These are phyloP conservation scores for Saxicola maurus DNA, from an alignment of 2,797 vertebrate species.

Conservation along the genomic window DNA sequence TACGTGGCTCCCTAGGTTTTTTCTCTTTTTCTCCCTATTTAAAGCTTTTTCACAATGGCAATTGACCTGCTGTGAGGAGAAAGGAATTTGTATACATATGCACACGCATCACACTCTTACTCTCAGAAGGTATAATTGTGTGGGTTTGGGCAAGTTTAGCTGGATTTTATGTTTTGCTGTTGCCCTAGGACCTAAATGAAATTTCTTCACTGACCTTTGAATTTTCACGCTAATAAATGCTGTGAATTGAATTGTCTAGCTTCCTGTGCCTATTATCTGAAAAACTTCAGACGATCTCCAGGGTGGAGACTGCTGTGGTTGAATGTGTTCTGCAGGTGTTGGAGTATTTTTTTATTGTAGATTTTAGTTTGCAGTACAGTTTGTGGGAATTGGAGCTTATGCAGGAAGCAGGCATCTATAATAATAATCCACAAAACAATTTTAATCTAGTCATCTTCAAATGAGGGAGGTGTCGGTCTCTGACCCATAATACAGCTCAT, in stretches of 20 bases:
- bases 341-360: neutral
- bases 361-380: neutral
- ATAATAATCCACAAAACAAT: neutral
- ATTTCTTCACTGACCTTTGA: neutral
- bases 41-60: neutral
- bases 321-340: neutral
- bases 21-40: neutral
- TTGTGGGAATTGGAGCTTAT: neutral
- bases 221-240: neutral
- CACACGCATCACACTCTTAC: accelerated
- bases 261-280: neutral
- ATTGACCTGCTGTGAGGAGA: neutral
- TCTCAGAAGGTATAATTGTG: neutral
- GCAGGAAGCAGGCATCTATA: neutral
- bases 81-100: accelerated
- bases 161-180: neutral
- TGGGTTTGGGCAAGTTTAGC: neutral
- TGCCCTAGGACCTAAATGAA: neutral
- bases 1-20: neutral
- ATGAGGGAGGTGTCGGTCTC: neutral
- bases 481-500: neutral
- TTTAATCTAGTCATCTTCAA: neutral
- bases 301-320: neutral
- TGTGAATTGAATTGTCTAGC: neutral
- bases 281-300: neutral